These are phyloP conservation scores for Pogonognathellus flavescens DNA, from an alignment of 1,140 invertebrate species.

Conservation along the genomic window DNA sequence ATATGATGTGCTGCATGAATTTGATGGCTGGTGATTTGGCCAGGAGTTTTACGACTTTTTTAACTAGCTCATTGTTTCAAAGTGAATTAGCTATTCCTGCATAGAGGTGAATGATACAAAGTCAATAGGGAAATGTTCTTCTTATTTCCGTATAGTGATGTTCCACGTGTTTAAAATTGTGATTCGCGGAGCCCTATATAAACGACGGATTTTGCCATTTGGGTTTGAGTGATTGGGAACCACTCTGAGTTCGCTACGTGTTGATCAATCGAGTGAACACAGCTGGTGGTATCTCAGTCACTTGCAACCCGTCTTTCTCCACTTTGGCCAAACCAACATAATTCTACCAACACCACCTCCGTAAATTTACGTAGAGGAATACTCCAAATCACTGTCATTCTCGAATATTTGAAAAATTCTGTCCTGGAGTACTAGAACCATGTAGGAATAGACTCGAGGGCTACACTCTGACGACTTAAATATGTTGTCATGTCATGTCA, in stretches of 20 bases:
- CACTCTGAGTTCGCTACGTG: constrained; percentile 92
- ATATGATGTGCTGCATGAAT: background rate
- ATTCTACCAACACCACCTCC: background rate
- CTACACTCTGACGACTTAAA: no score
- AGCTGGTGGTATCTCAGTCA: constrained; percentile 98
- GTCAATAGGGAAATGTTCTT: constrained; percentile 26
- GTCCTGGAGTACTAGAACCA: no score
- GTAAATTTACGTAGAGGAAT: no score
- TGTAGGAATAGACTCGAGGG: no score
- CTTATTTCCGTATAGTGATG: constrained; percentile 1
- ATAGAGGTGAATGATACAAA: constrained; percentile 25
- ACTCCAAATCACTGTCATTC: no score
- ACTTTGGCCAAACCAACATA: background rate
- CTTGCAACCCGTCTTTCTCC: constrained; percentile 67
- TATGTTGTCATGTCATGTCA: no score
- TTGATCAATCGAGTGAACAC: constrained; percentile 88
- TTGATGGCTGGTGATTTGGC: background rate
- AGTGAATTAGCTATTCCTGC: background rate
- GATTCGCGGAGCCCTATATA: constrained; percentile 21
- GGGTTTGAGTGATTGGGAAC: constrained; percentile 80
- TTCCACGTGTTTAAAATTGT: background rate
- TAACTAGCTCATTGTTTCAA: constrained; percentile 21
- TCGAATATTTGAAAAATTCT: no score
- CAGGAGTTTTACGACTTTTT: background rate
- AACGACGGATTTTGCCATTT: constrained; percentile 36